Base-by-base conservation (phyloP, 2,888 invertebrate species). In the Flabesymbios commensalis region DNA sequence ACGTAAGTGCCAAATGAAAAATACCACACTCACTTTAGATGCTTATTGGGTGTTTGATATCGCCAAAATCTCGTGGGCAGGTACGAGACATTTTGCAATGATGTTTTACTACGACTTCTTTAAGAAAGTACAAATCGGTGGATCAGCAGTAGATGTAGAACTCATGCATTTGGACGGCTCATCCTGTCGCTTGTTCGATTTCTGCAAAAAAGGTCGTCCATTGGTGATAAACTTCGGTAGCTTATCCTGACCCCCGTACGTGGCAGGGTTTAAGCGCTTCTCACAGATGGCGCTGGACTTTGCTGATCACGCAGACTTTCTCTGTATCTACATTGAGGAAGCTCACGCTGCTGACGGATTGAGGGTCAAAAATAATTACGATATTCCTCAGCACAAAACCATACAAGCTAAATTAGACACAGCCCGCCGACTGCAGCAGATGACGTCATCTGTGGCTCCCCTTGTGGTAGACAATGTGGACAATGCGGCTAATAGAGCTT, bases 241-340 rank as follows among this genome's bases (percentile, higher is more conserved):
- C 64, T 77, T 77, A 58, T 73, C 73, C 63, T 78, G 78, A 77
- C 76, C 75, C 10, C 77, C 77, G 53, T 77, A 75, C 62, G 68
- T 76, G 69, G 73, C 64, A 31, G 72, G 71, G 64, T 72, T 78
- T 60, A 67, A 63, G 55, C 60, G 63, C 43, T 75, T 77, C 63
- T 68, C 69, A 26, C 57, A 67, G 57, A 51, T 76, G 57, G 69
- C 73, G 41, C 62, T 63, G 55, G 68, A 72, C 65, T 76, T 71
- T 63, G 53, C 65, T 28, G 48, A 61, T 22, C 49, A 61, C 33
- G 75, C 72, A 7, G 78, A 78, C 58, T 78, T 78, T 62, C 32
- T 76, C 4, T 68, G 71, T n/a, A 58, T 78, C 24, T 78, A 78
- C 62, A 75, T 77, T 41, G 74, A 75, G 56, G 78, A 78, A 59